Base-by-base conservation (phyloP, 2,113 vertebrate species). In the Heterotilapia buettikoferi region DNA sequence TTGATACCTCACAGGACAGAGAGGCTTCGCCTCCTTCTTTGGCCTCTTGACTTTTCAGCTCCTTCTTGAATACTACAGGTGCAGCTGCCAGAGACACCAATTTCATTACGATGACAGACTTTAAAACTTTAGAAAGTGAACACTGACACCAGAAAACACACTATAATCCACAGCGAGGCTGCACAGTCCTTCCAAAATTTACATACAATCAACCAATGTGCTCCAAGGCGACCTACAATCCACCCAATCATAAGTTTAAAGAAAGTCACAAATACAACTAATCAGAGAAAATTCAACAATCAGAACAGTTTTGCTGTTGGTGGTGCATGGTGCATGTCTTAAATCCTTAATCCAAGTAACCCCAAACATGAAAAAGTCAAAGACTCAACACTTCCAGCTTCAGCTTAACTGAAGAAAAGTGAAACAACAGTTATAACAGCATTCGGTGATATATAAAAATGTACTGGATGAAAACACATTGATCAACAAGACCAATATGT, bases 1-100 rank as follows among this genome's bases (percentile, higher is more conserved):
- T 95, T 38, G 97, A 97, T 3, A 96, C 91, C 91, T 97, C 96
- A 1, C 97, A 98, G 83, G 80, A 57, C 57, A 97, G 91, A 14
- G 90, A 40, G 38, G 91, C 95, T 3, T 92, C 88, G 12, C 83
- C 93, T 47, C 96, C 96, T 88, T 97, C 96, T 45, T 86, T 80
- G 16, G 91, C 84, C 38, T 96, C 96, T 54, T 95, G 93, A 91
- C 90, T 97, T 80, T 95, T 90, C 29, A 98, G 92, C 86, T 92
- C 93, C 95, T 96, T 96, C 92, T 94, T 92, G 96, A 97, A 94
- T 87, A 95, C 40, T 93, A 96, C 89, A 73, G 95, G 94, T 92
- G 96, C 68, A 50, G 96, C 94, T 97, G 97, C 50, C 68, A 81
- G 86, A 94, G 63, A 94, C 80, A 94, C 16, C 80, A 85, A 56